Base-by-base conservation (phyloP, 1,140 invertebrate genomes). In the Mylabris phalerata region DNA sequence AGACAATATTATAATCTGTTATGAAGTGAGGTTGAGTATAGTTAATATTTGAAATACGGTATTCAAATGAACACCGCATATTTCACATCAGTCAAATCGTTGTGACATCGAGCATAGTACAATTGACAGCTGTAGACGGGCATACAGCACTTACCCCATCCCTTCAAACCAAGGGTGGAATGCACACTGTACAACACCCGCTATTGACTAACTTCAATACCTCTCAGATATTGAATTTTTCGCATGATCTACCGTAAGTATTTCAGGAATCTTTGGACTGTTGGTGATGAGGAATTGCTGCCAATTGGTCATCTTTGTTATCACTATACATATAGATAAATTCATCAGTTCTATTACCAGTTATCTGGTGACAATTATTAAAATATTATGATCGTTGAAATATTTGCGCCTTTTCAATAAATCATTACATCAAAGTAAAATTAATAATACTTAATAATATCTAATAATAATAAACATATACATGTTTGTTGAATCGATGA, bases 211-310 rank as follows among this genome's bases (percentile, higher is more conserved):
- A 63, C 62, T 56, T 41, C 57, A 57, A 63, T 54, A 54, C 50
- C 50, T 48, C 56, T 59, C 54, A 63, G 63, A 67, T 67, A 67
- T 67, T 67, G 66, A 65, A 67, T 67, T 67, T 67, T 67, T 67
- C 59, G 57, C 63, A 59, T 62, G 62, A 67, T 67, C 64, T 67
- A 46, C 56, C 58, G 46, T 54, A 56, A 57, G 47, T 58, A 65
- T 67, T 52, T 55, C 56, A 27, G 59, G 59, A 59, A 67, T 67
- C 60, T 55, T 48, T 27, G 59, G 60, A 60, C 45, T 58, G 60
- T 48, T 47, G 52, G 24, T 41, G 61, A 67, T 67, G 66, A 67
- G 59, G 61, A 65, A 67, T 67, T 61, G 66, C 63, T 65, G 66
- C 65, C 66, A 65, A 63, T 58, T 46, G 61, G 63, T 57, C 55